Evolutionary conservation across 2,888 invertebrate species (phyloP), one percentile per base, ranked within the genome.

Genomic region (Achlya flavicornis): DNA sequence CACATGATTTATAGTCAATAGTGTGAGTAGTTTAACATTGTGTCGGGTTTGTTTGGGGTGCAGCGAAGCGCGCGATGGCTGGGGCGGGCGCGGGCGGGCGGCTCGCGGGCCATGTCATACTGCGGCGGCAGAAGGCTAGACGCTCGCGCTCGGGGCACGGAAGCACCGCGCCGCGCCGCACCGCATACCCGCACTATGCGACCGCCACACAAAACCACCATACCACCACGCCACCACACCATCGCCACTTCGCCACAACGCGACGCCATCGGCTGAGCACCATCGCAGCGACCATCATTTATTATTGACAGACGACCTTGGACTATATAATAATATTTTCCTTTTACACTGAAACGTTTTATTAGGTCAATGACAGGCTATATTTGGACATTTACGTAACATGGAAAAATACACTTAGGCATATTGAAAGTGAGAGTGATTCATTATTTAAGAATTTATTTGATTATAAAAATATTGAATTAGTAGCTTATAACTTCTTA

Each of bases 231-330:
- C 70, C 60, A 6, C 66, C 62, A 48, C 61, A 65, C 66, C 63
- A 35, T 5, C 35, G 58, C 62, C 63, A 61, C 65, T 63, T 64
- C 61, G 63, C 63, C 64, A 48, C 48, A 48, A 16, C 0, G 48
- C 48, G 48, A 48, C 67, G 53, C 62, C 60, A 57, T 65, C 38
- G 38, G 19, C 59, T 38, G 60, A 64, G 69, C 74, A 75, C 79
- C 79, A 77, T 78, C 76, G 77, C 76, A 65, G 68, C 72, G 69
- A 87, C 90, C 90, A 89, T 91, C 86, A 88, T 87, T 88, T 88
- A 88, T 84, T 90, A 91, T 88, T 86, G 86, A 90, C 88, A 80
- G 76, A 78, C 71, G 85, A 86, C 92, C 92, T 92, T 91, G 92
- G 85, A 73, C 92, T 86, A 91, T 83, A 89, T 89, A 85, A 86